These are phyloP conservation scores for Conistra vaccinii DNA, from an alignment of 2,888 invertebrate genomes.

Conservation along the genomic window DNA sequence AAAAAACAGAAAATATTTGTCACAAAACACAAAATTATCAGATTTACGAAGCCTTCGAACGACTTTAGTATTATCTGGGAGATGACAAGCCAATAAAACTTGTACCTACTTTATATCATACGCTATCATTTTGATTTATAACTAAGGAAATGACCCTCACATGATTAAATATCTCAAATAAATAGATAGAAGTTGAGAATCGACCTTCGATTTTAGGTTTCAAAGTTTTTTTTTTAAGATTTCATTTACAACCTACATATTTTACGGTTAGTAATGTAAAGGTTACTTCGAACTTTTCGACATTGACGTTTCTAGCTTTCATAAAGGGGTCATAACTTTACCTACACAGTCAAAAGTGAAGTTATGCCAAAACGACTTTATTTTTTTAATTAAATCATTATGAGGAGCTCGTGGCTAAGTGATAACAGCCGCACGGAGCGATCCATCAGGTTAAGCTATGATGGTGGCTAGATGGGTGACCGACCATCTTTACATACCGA, in stretches of 20 bases:
- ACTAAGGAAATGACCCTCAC: conserved; percentile 3
- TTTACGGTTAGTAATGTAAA: neutral
- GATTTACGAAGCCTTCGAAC: neutral
- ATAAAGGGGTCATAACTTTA: no score
- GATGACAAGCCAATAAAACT: conserved; percentile 12
- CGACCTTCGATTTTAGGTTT: neutral
- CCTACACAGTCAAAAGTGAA: no score
- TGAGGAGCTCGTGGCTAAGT: no score
- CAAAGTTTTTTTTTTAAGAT: neutral
- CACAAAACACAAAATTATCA: neutral
- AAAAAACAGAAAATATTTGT: neutral
- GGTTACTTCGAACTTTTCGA: neutral
- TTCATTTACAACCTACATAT: neutral
- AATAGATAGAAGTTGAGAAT: neutral
- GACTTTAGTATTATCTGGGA: conserved; percentile 6
- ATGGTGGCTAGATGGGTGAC: no score
- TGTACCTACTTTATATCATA: neutral
- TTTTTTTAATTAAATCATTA: no score
- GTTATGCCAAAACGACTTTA: no score
- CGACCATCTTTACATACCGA: no score
- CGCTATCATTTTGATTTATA: conserved; percentile 20
- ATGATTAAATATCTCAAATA: neutral
- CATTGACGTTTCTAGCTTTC: neutral
- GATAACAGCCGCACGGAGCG: no score
- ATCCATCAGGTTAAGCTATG: no score